Evolutionary conservation across 2,888 invertebrate genomes (phyloP).

Genomic region (Steinernema carpocapsae): DNA sequence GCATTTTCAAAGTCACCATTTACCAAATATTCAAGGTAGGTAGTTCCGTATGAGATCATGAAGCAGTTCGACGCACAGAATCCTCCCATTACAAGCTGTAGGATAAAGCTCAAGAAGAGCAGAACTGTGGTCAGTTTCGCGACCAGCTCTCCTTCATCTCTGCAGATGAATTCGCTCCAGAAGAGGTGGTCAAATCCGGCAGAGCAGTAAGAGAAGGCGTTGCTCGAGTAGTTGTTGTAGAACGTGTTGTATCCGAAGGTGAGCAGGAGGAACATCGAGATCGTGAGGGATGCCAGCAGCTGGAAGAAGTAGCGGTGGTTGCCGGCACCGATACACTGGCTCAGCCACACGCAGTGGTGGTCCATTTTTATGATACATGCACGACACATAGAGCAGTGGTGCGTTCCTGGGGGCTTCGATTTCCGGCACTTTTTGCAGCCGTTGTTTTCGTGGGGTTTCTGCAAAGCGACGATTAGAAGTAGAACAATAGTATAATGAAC

Average conservation of each 20-base stretch:
- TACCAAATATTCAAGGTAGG: slow-evolving; percentile 50
- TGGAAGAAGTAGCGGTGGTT: slow-evolving; percentile 93
- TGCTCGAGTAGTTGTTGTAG: background rate
- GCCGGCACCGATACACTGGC: slow-evolving; percentile 92
- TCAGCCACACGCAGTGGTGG: slow-evolving; percentile 78
- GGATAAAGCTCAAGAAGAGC: slow-evolving; percentile 42
- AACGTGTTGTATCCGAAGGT: background rate
- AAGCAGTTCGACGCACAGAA: slow-evolving; percentile 50
- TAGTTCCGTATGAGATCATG: slow-evolving; percentile 46
- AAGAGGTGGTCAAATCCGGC: slow-evolving; percentile 33
- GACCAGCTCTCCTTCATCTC: slow-evolving; percentile 37
- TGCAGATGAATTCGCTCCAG: slow-evolving; percentile 43
- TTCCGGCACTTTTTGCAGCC: slow-evolving; percentile 46
- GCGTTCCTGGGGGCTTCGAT: slow-evolving; percentile 44
- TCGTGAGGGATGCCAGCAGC: slow-evolving; percentile 87
- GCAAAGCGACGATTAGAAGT: background rate
- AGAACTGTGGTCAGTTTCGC: slow-evolving; percentile 43
- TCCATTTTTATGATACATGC: slow-evolving; percentile 52
- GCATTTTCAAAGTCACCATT: no score
- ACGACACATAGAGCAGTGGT: slow-evolving; percentile 49
- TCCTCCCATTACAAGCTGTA: slow-evolving; percentile 46
- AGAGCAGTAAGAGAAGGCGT: background rate
- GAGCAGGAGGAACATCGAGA: background rate
- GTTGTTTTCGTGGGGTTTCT: no score
- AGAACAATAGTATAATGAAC: no score